Percentiles rank a stretch among this genome's conserved stretches.
These are phyloP conservation scores for Napeogenes inachia DNA, from an alignment of 2,888 invertebrate genomes.

Conservation along the genomic window DNA sequence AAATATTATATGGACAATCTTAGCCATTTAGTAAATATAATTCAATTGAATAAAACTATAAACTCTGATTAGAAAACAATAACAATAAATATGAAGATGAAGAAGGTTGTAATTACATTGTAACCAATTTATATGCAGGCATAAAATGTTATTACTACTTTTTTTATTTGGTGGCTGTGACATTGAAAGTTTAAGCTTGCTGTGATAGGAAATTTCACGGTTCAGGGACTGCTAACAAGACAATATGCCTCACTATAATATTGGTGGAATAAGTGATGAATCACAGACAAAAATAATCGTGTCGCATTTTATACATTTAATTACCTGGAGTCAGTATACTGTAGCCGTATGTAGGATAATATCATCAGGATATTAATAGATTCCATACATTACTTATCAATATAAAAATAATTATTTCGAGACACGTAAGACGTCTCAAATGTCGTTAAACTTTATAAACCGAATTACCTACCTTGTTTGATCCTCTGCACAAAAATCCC, in stretches of 20 bases:
- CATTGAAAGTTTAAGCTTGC: slow-evolving; percentile 8
- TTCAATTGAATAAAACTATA: too few relatives aligned
- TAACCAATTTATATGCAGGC: too few relatives aligned
- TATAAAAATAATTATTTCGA: slow-evolving; percentile 15
- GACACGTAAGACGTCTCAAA: slow-evolving; percentile 15
- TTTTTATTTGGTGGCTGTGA: not conserved
- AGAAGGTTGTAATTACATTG: too few relatives aligned
- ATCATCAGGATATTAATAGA: slow-evolving; percentile 32
- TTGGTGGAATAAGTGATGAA: slow-evolving; percentile 21
- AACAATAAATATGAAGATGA: too few relatives aligned
- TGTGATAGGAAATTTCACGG: slow-evolving; percentile 22
- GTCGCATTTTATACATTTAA: slow-evolving; percentile 15
- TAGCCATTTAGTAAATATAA: too few relatives aligned
- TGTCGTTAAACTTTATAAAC: slow-evolving; percentile 8
- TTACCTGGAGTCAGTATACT: slow-evolving; percentile 16
- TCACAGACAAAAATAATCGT: slow-evolving; percentile 29
- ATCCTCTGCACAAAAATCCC: slow-evolving; percentile 66
- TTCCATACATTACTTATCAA: slow-evolving; percentile 25
- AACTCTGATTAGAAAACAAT: too few relatives aligned
- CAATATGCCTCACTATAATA: slow-evolving; percentile 15
- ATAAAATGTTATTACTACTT: too few relatives aligned
- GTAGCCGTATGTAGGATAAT: slow-evolving; percentile 16
- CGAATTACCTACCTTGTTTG: slow-evolving; percentile 58
- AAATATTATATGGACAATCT: too few relatives aligned
- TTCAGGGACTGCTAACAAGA: slow-evolving; percentile 21